phyloP scores from a whole-genome alignment of 2,888 invertebrate genomes.

The Dromius quadrimaculatus region DNA sequence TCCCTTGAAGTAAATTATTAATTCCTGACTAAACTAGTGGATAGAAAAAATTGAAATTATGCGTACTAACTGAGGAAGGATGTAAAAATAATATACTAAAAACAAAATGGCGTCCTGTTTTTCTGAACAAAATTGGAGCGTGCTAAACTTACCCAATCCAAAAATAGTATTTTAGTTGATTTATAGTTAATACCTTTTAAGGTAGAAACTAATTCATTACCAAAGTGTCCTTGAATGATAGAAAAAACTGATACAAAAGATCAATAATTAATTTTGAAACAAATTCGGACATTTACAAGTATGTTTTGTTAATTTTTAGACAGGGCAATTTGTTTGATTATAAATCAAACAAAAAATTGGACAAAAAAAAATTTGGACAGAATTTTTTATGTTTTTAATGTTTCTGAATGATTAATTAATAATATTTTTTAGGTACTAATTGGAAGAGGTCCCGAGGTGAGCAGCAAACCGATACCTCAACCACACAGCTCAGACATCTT shows the following conservation, averaged over 20 bases:
- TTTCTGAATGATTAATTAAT: neutral
- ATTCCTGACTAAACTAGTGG: too few relatives aligned
- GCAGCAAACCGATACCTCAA: conserved; percentile 61
- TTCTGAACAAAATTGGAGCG: too few relatives aligned
- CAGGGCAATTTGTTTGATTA: neutral
- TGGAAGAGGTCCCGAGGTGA: conserved; percentile 61
- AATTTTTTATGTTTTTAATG: neutral
- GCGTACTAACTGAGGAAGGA: too few relatives aligned
- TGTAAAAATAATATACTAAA: too few relatives aligned
- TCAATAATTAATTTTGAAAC: conserved; percentile 1
- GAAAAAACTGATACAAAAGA: neutral
- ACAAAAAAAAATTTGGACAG: neutral
- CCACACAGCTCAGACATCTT: conserved; percentile 62
- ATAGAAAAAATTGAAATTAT: too few relatives aligned
- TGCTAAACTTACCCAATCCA: too few relatives aligned
- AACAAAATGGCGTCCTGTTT: too few relatives aligned
- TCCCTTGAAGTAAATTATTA: too few relatives aligned
- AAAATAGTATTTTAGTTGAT: too few relatives aligned
- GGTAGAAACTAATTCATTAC: conserved; percentile 10
- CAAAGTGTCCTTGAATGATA: conserved; percentile 7
- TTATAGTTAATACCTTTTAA: too few relatives aligned
- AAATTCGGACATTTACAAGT: neutral
- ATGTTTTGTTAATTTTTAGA: neutral
- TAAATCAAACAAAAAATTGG: neutral
- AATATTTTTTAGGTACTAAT: conserved; percentile 59